Conservation (phyloP, 1,140 invertebrate genomes). For the Conopomorpha cramerella region DNA sequence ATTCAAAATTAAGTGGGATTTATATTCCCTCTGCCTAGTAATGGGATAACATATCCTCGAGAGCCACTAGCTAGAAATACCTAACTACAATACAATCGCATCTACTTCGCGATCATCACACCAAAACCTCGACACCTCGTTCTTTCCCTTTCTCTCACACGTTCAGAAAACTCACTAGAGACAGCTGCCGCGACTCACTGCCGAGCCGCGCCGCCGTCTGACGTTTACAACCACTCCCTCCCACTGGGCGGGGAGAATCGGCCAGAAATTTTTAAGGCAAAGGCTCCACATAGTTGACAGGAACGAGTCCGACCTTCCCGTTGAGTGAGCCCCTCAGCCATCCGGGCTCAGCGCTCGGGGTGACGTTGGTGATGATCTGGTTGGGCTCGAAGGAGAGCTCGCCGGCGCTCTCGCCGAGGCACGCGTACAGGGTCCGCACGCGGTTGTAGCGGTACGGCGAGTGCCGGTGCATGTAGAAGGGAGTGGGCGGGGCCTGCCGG, state of each 20-base stretch:
- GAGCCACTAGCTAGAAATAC: no score
- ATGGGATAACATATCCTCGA: no score
- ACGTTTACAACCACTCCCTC: no score
- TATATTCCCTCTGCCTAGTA: no score
- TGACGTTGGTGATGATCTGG: constrained; percentile 95
- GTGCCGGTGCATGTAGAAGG: constrained; percentile 1
- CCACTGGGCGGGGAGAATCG: constrained; percentile 7
- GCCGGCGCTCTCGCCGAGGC: constrained; percentile 93
- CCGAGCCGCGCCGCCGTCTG: no score
- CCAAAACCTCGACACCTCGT: no score
- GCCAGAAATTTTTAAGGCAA: constrained; percentile 61
- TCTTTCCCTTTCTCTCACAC: no score
- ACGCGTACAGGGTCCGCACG: constrained; percentile 93
- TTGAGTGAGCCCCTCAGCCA: constrained; percentile 96
- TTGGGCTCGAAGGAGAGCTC: constrained; percentile 98
- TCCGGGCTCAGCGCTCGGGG: constrained; percentile 89
- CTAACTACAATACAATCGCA: no score
- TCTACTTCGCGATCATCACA: no score
- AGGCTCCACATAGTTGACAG: constrained; percentile 96
- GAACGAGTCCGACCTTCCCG: constrained; percentile 92
- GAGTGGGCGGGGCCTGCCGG: constrained; percentile 2
- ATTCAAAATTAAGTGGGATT: no score
- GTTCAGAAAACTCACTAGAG: no score
- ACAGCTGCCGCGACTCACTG: no score
- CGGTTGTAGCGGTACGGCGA: constrained; percentile 51